Percentiles rank a stretch among this genome's conserved stretches.
Evolutionary conservation across 2,797 vertebrate genomes (phyloP).

Genomic region (Vespertilio murinus): DNA sequence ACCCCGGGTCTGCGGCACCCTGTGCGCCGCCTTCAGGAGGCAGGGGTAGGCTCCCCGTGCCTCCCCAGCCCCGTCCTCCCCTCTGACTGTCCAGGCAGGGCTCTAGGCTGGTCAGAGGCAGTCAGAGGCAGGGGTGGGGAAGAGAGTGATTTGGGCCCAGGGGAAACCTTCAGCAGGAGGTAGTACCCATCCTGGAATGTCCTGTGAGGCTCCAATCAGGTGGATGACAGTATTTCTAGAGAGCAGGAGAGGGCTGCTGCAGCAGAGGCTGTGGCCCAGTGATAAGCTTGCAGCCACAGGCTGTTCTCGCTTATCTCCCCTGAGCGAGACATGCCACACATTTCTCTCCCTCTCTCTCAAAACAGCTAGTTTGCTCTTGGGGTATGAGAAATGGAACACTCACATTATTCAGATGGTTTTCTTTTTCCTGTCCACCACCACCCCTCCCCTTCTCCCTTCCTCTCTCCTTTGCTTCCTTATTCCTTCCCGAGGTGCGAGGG

Average conservation of each 20-base stretch:
- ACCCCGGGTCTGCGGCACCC: neutral
- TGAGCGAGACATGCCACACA: neutral
- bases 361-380: neutral
- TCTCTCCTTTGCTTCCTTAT: neutral
- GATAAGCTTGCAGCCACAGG: neutral
- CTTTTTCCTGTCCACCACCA: neutral
- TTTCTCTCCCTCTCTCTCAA: neutral
- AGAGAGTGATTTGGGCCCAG: neutral
- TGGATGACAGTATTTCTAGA: neutral
- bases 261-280: too few species aligned
- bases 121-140: neutral
- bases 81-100: neutral
- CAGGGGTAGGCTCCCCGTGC: neutral
- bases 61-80: rapidly evolving
- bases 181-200: neutral
- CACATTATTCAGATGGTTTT: neutral
- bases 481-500: neutral
- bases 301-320: neutral
- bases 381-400: neutral
- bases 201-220: neutral
- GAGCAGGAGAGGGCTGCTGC: neutral
- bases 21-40: neutral
- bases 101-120: too few species aligned
- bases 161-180: neutral
- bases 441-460: neutral